A percentile compares a stretch with the other conserved stretches of the same genome.
Evolutionary conservation across 2,113 vertebrate species (phyloP).

Genomic region (Aspiorhynchus laticeps): DNA sequence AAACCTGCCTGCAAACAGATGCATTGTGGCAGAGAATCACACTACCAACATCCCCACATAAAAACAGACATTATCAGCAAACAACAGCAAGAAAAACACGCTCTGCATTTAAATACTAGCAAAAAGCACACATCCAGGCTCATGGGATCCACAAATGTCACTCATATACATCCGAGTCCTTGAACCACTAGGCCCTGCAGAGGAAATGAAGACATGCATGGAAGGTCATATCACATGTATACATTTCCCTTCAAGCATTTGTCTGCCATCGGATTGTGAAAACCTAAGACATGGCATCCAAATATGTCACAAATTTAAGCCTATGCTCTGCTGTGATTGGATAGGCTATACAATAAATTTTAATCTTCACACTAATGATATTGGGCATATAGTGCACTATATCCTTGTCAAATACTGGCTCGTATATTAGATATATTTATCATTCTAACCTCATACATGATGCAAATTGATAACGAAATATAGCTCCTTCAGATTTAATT

Average conservation of each 20-base stretch:
- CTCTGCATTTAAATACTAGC: background rate
- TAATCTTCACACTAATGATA: background rate
- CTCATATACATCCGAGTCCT: slow-evolving; percentile 73
- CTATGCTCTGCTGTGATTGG: background rate
- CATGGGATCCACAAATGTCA: slow-evolving; percentile 64
- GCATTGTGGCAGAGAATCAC: background rate
- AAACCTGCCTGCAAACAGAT: slow-evolving; percentile 5
- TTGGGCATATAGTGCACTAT: background rate
- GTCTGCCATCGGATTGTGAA: background rate
- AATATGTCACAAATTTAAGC: background rate
- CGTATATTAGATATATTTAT: slow-evolving; percentile 36
- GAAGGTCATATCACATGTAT: slow-evolving; percentile 70
- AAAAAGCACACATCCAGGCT: slow-evolving; percentile 53
- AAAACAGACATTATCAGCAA: slow-evolving; percentile 10
- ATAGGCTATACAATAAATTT: background rate
- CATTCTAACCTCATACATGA: slow-evolving; percentile 50
- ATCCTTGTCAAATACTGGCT: background rate
- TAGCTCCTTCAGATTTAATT: slow-evolving; percentile 45
- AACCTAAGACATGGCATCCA: background rate
- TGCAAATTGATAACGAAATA: slow-evolving; percentile 55
- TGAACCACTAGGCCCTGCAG: slow-evolving; percentile 74
- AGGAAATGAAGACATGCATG: slow-evolving; percentile 58
- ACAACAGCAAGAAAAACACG: background rate
- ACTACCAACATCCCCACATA: background rate
- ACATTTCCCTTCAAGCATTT: slow-evolving; percentile 23